Evolutionary conservation across 2,888 invertebrate genomes (phyloP).

Genomic region (Diplolepis rosae): DNA sequence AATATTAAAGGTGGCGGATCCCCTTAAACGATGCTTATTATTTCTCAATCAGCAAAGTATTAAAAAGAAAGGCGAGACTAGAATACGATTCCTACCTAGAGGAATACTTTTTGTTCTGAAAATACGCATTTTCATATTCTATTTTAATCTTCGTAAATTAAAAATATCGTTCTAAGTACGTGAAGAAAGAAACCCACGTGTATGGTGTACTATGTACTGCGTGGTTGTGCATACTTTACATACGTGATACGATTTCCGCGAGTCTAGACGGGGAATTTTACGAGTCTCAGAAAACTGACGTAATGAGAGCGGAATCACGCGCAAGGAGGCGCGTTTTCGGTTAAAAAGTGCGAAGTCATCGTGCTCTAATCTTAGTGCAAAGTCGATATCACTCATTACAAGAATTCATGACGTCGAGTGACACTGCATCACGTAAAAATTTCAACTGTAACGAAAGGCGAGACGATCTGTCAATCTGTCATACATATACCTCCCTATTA

Average conservation of each 20-base stretch:
- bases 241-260: neutral
- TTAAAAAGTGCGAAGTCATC: neutral
- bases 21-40: no score
- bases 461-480: neutral
- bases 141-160: no score
- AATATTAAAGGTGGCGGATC: no score
- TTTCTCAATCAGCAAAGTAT: no score
- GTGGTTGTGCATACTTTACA: neutral
- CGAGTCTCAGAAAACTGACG: conserved; percentile 1
- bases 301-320: neutral
- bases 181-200: neutral
- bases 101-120: no score
- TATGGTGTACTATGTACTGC: neutral
- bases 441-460: neutral
- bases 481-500: neutral
- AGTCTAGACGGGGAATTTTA: neutral
- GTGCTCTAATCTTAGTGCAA: neutral
- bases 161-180: neutral
- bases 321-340: neutral
- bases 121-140: no score
- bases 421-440: conserved; percentile 14
- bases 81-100: no score
- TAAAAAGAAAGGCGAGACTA: no score
- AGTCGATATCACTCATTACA: conserved; percentile 19
- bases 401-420: conserved; percentile 20